phyloP scores from a whole-genome alignment of 2,888 invertebrate genomes.

The Marasmarcha lunaedactyla region DNA sequence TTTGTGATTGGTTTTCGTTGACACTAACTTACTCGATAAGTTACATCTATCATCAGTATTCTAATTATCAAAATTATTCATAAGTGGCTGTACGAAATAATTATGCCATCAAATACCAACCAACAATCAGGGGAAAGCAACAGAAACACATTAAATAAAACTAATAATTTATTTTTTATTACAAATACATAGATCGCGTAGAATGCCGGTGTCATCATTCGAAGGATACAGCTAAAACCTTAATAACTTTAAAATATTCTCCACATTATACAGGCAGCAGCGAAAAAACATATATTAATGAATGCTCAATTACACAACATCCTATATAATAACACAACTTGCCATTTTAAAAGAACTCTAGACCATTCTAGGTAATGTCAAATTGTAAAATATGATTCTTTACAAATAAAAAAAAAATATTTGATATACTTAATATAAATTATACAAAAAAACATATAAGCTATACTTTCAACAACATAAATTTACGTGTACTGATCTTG shows the following conservation, averaged over 20 bases:
- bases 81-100: too few relatives aligned
- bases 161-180: slow-evolving; percentile 40
- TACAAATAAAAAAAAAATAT: slow-evolving; percentile 18
- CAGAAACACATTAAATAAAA: slow-evolving; percentile 24
- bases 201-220: slow-evolving; percentile 29
- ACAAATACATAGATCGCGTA: slow-evolving; percentile 33
- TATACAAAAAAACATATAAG: slow-evolving; percentile 15
- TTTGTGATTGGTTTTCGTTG: too few relatives aligned
- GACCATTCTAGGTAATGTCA: slow-evolving; percentile 61
- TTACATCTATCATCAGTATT: too few relatives aligned
- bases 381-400: slow-evolving; percentile 30
- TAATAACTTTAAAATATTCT: slow-evolving; percentile 12
- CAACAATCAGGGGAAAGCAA: too few relatives aligned
- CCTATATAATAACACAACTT: slow-evolving; percentile 34
- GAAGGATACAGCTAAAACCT: slow-evolving; percentile 20
- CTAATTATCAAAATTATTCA: too few relatives aligned
- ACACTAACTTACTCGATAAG: too few relatives aligned
- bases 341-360: slow-evolving; percentile 65
- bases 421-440: slow-evolving; percentile 3
- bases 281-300: slow-evolving; percentile 10
- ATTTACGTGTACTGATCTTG: slow-evolving; percentile 10
- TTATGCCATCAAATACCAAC: too few relatives aligned
- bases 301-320: background rate
- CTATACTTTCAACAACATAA: slow-evolving; percentile 16
- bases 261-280: slow-evolving; percentile 2